phyloP scores from a whole-genome alignment of 2,113 vertebrate species.

The Toxotes jaculatrix region DNA sequence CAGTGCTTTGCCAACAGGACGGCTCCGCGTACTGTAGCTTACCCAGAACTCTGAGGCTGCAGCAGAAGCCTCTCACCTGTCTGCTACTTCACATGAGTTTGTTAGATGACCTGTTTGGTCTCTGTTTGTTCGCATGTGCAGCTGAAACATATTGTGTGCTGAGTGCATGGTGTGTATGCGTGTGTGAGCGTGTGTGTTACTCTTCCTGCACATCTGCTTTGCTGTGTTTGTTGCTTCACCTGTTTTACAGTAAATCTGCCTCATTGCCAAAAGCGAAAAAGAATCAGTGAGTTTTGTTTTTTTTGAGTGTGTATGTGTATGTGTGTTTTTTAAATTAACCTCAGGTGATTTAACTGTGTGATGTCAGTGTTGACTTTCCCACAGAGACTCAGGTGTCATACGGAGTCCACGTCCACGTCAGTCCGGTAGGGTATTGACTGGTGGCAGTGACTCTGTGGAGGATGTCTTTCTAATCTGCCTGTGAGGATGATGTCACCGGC shows the following conservation, averaged over 20 bases:
- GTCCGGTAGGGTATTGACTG: not conserved
- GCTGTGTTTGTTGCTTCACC: not conserved
- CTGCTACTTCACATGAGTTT: conserved; percentile 53
- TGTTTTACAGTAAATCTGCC: not conserved
- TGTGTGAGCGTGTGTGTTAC: no score
- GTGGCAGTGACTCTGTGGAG: not conserved
- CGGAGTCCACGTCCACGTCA: not conserved
- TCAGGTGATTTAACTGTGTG: not conserved
- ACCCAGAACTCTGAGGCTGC: conserved; percentile 10
- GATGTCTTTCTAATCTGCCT: conserved; percentile 33
- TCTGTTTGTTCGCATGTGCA: conserved; percentile 44
- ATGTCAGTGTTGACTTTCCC: conserved; percentile 56
- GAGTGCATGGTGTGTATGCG: not conserved
- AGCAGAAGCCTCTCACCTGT: conserved; percentile 50
- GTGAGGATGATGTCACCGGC: conserved; percentile 38
- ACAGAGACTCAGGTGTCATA: not conserved
- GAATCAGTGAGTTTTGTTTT: conserved; percentile 15
- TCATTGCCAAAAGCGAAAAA: not conserved
- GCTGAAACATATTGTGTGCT: conserved; percentile 28
- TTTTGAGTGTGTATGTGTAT: no score
- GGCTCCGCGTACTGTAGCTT: not conserved
- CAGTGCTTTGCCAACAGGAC: conserved; percentile 13
- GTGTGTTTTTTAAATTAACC: conserved; percentile 33
- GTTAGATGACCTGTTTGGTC: conserved; percentile 32
- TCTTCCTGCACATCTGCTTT: not conserved